Base-by-base conservation (phyloP, 1,140 invertebrate genomes). In the Diploscapter pachys region DNA sequence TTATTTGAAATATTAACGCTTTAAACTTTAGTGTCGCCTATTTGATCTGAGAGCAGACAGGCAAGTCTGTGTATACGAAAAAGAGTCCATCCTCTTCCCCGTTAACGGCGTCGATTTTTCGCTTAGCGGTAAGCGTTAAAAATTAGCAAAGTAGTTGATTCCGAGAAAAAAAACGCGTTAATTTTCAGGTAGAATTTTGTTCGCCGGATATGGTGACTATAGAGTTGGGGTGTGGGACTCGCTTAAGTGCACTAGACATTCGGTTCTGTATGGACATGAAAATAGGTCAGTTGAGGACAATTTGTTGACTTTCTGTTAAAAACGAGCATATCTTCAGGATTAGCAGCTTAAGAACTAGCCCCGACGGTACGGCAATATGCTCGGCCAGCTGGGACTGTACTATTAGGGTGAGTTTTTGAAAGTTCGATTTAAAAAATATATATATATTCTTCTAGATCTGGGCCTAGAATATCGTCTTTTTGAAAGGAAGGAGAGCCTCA, bases 181-280 rank as follows among this genome's bases (percentile, higher is more conserved):
- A 54, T 63, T 70, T 80, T 4, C 70, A 92, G 92, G 95, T 49
- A 92, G 96, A 9, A 88, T 98, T 67, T 88, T 98, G 78, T 98
- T 99, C 89, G 95, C 95, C 78, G 97, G 96, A 65, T 99, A 99
- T 88, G 96, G 96, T 87, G 97, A 99, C 88, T 97, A 99, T 86
- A 97, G 95, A 31, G 93, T 98, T 49, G 95, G 98, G 88, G 92
- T 97, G 11, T 99, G 97, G 97, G 97, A 99, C 88, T 94, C 94
- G 13, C 87, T 99, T 53, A 98, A 98, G 85, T 95, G 92, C 85
- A 90, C 90, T 68, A 89, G 97, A 72, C 91, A 97, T 11, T 92
- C 92, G 83, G 90, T 98, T 73, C 88, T 99, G 50, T 97, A 96
- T 86, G 96, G 95, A 2, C 97, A 99, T 88, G 97, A 99, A 88